These are phyloP conservation scores for Leptinotarsa lineolata DNA, from an alignment of 1,140 invertebrate genomes.

Conservation along the genomic window DNA sequence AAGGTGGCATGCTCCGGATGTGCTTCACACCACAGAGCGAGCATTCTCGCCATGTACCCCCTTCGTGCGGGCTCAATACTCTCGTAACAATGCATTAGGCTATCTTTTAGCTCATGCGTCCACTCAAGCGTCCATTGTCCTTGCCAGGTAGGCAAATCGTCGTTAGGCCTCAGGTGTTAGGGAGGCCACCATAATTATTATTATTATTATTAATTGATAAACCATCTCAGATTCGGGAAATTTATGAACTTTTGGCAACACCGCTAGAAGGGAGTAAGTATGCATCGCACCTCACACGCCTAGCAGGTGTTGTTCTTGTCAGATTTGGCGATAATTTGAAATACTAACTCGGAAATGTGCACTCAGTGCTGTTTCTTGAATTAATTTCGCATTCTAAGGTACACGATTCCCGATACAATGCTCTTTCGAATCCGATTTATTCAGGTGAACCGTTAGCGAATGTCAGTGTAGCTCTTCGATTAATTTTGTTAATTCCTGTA, in stretches of 20 bases:
- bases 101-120: no score
- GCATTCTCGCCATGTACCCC: no score
- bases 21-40: no score
- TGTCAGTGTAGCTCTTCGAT: slow-evolving; percentile 29
- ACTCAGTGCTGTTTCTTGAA: slow-evolving; percentile 46
- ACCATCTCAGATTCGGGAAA: no score
- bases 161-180: no score
- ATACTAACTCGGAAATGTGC: slow-evolving; percentile 50
- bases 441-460: slow-evolving; percentile 42
- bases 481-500: background rate
- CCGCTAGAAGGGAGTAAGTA: slow-evolving; percentile 11
- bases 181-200: no score
- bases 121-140: no score
- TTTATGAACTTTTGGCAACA: background rate
- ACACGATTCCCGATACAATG: slow-evolving; percentile 50
- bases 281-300: slow-evolving; percentile 39
- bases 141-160: no score
- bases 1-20: no score
- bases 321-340: slow-evolving; percentile 51
- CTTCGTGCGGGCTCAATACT: no score
- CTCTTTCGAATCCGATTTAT: slow-evolving; percentile 45
- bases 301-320: slow-evolving; percentile 49
- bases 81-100: no score
- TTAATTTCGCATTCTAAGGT: slow-evolving; percentile 49
- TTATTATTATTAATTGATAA: no score